A percentile compares a stretch with the other conserved stretches of the same genome.
Conservation (phyloP, 1,140 invertebrate genomes). For the Cotesia typhae region DNA sequence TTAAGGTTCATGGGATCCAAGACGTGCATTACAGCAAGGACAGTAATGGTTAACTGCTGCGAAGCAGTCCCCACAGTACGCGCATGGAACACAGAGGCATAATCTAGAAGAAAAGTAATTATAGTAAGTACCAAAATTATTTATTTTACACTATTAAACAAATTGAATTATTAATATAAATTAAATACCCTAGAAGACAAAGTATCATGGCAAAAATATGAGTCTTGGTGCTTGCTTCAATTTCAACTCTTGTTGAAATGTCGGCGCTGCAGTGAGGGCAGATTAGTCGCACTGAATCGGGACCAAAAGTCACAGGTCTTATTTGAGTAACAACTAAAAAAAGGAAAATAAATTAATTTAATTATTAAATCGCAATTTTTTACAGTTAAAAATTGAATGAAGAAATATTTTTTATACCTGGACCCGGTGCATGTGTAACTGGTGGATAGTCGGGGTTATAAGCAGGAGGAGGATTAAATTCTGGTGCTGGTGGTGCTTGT, state of each 20-base stretch:
- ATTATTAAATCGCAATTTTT: no score
- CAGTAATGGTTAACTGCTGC: conserved; percentile 73
- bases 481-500: no score
- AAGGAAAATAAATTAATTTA: neutral
- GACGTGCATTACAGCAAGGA: conserved; percentile 70
- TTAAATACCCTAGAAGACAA: conserved; percentile 61
- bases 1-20: conserved; percentile 68
- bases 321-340: conserved; percentile 44
- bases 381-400: no score
- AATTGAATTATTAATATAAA: conserved; percentile 7
- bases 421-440: no score
- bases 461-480: no score
- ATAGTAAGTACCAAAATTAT: no score
- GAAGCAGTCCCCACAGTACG: conserved; percentile 74
- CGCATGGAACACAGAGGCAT: conserved; percentile 71
- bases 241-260: conserved; percentile 64
- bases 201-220: conserved; percentile 70
- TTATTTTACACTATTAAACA: no score
- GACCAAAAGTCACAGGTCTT: conserved; percentile 53
- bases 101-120: conserved; percentile 60
- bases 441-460: no score
- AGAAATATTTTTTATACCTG: no score
- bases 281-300: conserved; percentile 57
- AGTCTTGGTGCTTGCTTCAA: conserved; percentile 67
- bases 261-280: conserved; percentile 68